Base-by-base conservation (phyloP, 2,113 vertebrate species). In the Ceyx margarethae region DNA sequence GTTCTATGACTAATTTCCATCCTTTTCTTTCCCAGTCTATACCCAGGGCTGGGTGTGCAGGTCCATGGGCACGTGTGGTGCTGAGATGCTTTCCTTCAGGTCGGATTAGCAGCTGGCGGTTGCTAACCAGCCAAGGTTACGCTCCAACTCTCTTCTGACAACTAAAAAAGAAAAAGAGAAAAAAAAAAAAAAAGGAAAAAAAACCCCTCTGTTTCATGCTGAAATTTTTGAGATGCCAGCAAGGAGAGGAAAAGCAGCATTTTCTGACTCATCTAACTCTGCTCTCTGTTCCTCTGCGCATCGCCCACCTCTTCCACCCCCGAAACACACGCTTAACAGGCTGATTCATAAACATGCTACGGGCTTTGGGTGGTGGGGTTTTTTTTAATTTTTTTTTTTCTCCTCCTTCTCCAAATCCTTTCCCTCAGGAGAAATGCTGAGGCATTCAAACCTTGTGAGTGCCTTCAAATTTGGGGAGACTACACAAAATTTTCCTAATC, bases 191-290 rank as follows among this genome's bases (percentile, higher is more conserved):
- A n/a, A 50, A 37, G 10, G 10, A 10, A 37, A 37, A 37, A 37
- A 37, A 37, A 37, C 37, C 37, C 37, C 37, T 37, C 37, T 89
- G n/a, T 91, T 88, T 87, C 64, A 43, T 3, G 10, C 91, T 74
- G 92, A 90, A 95, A 72, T 79, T 35, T 82, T 67, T 71, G 81
- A 35, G 86, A 48, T 79, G 90, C 88, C 11, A 31, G 85, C 5
- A 13, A 91, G 60, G 35, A 89, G 86, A 89, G 86, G 87, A 71
- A 94, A 85, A 74, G 87, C 87, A 80, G 81, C 74, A 10, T 96
- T 93, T 93, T 95, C 93, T 97, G 97, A 97, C 96, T 97, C 97
- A 97, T 96, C 87, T 68, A 58, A 86, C 89, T 92, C 93, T 83
- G 91, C 81, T 73, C 85, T 94, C 93, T 92, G 75, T 96, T 95